phyloP scores from a whole-genome alignment of 2,797 vertebrate genomes.

The Pygocentrus nattereri region DNA sequence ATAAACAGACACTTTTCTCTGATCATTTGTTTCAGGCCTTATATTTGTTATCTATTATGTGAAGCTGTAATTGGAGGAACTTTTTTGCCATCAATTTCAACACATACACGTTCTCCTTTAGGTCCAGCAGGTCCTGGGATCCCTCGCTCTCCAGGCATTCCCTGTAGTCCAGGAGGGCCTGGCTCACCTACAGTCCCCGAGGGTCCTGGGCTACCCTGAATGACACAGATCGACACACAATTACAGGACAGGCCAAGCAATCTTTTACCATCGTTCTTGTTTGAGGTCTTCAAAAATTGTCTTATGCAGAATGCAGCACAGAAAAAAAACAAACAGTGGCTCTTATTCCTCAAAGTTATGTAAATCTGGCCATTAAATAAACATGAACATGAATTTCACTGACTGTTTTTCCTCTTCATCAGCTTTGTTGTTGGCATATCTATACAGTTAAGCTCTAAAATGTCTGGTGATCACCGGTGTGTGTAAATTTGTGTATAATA shows the following conservation, averaged over 20 bases:
- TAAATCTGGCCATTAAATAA: too few relatives aligned
- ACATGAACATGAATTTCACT: too few relatives aligned
- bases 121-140: constrained; percentile 74
- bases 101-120: constrained; percentile 85
- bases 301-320: not conserved
- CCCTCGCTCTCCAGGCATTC: constrained; percentile 82
- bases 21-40: not conserved
- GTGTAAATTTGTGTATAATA: too few relatives aligned
- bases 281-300: too few relatives aligned
- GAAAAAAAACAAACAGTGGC: too few relatives aligned
- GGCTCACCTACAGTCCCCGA: constrained; percentile 86
- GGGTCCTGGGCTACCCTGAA: constrained; percentile 87
- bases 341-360: too few relatives aligned
- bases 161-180: constrained; percentile 91
- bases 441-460: not conserved
- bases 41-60: not conserved
- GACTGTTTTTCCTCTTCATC: too few relatives aligned
- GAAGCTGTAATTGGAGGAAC: not conserved
- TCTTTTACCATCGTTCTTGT: not conserved
- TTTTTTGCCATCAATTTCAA: not conserved
- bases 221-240: not conserved
- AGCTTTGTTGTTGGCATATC: too few relatives aligned
- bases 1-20: not conserved
- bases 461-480: too few relatives aligned
- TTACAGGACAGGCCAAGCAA: not conserved